Conservation (phyloP, 2,797 vertebrate genomes). For the Fratercula arctica region DNA sequence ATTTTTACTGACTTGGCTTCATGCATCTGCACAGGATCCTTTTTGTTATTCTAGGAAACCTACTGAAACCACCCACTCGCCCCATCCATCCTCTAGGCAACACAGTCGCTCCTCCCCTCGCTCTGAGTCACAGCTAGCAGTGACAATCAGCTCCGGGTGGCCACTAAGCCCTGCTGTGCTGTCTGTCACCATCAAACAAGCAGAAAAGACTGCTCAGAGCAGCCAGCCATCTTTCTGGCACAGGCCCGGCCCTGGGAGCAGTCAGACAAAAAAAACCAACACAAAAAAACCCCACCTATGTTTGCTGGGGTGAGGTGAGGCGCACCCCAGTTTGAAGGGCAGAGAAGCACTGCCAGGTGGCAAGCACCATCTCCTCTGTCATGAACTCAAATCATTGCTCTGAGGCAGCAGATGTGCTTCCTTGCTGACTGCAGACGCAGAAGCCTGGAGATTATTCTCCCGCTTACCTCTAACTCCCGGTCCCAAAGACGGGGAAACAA, state of each 20-base stretch:
- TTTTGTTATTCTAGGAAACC: slow-evolving; percentile 30
- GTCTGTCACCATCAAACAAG: background rate
- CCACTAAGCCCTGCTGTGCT: background rate
- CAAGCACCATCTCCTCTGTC: background rate
- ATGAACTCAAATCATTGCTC: background rate
- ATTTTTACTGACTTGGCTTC: slow-evolving; percentile 7
- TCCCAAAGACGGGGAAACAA: background rate
- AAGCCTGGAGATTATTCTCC: background rate
- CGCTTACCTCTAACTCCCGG: background rate
- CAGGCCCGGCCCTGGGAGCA: background rate
- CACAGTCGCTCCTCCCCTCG: rapidly evolving
- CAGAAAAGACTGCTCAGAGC: slow-evolving; percentile 13
- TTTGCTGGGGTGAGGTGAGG: background rate
- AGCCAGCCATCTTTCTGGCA: slow-evolving; percentile 1
- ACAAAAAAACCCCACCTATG: background rate
- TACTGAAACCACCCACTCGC: background rate
- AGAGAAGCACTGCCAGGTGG: background rate
- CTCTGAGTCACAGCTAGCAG: background rate
- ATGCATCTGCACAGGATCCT: background rate
- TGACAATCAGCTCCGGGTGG: background rate
- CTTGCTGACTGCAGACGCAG: background rate
- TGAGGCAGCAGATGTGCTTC: background rate
- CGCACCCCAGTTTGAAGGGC: background rate
- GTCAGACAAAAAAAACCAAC: background rate
- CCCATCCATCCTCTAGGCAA: background rate